These are phyloP conservation scores for Podocnemis expansa DNA, from an alignment of 2,113 vertebrate species.

Conservation along the genomic window DNA sequence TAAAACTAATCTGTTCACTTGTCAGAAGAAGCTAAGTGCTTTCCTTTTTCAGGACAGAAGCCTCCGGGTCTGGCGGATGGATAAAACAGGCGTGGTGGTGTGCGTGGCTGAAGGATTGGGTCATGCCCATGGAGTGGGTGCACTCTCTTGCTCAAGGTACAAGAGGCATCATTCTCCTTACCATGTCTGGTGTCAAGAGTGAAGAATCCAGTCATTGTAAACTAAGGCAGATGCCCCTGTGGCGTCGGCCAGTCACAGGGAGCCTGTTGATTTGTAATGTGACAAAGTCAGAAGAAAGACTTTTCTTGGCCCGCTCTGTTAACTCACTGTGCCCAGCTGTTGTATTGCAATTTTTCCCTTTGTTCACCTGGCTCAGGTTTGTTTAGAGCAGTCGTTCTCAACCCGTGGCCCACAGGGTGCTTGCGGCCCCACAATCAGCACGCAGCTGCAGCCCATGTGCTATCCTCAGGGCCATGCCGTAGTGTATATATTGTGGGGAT, in stretches of 20 bases:
- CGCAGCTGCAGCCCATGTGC: too few relatives aligned
- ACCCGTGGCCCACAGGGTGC: too few relatives aligned
- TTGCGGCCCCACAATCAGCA: too few relatives aligned
- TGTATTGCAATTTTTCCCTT: not conserved
- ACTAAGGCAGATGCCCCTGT: not conserved
- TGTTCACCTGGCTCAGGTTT: rapidly evolving
- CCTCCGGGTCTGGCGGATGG: conserved; percentile 90
- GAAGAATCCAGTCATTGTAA: not conserved
- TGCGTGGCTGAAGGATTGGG: conserved; percentile 89
- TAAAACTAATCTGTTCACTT: rapidly evolving
- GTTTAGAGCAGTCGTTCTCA: too few relatives aligned
- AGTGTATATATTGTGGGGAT: too few relatives aligned
- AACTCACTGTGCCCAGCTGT: not conserved
- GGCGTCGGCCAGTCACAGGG: not conserved
- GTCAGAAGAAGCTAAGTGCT: rapidly evolving
- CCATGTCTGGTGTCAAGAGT: not conserved
- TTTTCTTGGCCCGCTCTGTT: not conserved
- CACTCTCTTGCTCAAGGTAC: conserved; percentile 92
- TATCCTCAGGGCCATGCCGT: too few relatives aligned
- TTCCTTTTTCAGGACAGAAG: conserved; percentile 83
- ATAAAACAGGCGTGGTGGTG: conserved; percentile 76
- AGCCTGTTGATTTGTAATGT: rapidly evolving
- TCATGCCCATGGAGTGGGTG: conserved; percentile 88
- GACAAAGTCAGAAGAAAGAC: rapidly evolving
- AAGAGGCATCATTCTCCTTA: rapidly evolving